Base-by-base conservation (phyloP, 1,140 invertebrate genomes). In the Limonius californicus region DNA sequence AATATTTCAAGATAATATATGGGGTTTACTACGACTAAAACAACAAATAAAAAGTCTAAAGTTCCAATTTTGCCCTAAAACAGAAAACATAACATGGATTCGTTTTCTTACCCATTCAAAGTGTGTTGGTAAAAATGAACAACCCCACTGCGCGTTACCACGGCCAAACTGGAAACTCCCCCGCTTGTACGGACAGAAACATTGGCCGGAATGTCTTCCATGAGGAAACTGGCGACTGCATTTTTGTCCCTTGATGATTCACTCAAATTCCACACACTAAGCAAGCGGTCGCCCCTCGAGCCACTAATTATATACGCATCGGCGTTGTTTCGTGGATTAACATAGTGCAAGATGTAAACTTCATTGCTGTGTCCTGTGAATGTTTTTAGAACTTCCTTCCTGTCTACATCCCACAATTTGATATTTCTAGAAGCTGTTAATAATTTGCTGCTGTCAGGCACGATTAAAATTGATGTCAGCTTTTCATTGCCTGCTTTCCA, bases 101-200 rank as follows among this genome's bases (percentile, higher is more conserved):
- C n/a, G n/a, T n/a, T n/a, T n/a, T 27, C 72, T 77, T 76, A 87
- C 81, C 88, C 87, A 79, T 91, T 91, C 39, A 88, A 77, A 63
- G 84, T 84, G 65, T 89, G 85, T 65, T 87, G 82, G 76, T 90
- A 94, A 30, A 92, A 78, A 74, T 92, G 85, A 45, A 89, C 83
- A 39, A 88, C 84, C 12, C 91, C 91, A 74, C 83, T 88, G 65
- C 84, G 83, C 0, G 89, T 90, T 0, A 87, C 82, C 11, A 86
- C 87, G 6, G 81, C 81, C 30, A 91, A 68, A 57, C 80, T 76
- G 2, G 88, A 67, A 23, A 77, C 74, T 1, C 80, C 78, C 42
- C 80, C 78, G 2, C 77, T 75, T n/a, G 71, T 66, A 55, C 78
- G 66, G 58, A 76, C 72, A 70, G 63, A 81, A 69, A 89, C 68